Percentiles rank a stretch among this genome's conserved stretches.
Evolutionary conservation across 2,888 invertebrate genomes (phyloP).

Genomic region (Odontothrips loti): DNA sequence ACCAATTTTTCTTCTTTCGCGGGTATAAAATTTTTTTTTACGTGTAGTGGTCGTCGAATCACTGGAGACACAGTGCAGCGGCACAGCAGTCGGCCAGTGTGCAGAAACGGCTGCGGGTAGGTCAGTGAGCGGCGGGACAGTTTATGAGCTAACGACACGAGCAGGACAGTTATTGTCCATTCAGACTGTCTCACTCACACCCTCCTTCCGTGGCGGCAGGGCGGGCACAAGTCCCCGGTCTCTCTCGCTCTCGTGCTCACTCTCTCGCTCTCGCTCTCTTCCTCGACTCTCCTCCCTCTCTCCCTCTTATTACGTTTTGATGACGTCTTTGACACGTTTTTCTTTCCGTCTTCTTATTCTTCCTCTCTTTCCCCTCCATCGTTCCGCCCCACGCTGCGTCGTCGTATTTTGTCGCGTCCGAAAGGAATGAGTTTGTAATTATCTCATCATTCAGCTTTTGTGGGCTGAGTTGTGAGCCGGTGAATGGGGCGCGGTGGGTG

Average conservation of each 20-base stretch:
- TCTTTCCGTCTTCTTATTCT: too few species aligned
- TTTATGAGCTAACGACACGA: constrained; percentile 22
- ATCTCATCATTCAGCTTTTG: not conserved
- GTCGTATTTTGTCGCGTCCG: not conserved
- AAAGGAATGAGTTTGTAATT: constrained; percentile 13
- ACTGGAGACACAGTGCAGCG: not conserved
- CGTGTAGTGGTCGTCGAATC: too few species aligned
- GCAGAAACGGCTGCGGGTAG: constrained; percentile 15
- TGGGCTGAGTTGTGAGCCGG: not conserved
- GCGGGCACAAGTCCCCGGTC: not conserved
- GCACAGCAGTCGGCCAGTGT: not conserved
- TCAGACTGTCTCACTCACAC: constrained; percentile 22
- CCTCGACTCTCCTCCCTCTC: not conserved
- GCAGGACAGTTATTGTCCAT: constrained; percentile 20
- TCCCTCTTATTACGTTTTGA: constrained; percentile 23
- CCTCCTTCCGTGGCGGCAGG: not conserved
- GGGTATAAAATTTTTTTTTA: too few species aligned
- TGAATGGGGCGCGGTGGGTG: too few species aligned
- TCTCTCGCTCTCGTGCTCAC: not conserved
- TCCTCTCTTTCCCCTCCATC: too few species aligned
- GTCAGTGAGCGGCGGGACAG: constrained; percentile 6
- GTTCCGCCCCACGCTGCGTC: not conserved
- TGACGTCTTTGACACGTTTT: not conserved
- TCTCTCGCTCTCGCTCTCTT: not conserved
- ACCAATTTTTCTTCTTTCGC: too few species aligned